Conservation (phyloP, 2,113 vertebrate species). For the Crotophaga sulcirostris region DNA sequence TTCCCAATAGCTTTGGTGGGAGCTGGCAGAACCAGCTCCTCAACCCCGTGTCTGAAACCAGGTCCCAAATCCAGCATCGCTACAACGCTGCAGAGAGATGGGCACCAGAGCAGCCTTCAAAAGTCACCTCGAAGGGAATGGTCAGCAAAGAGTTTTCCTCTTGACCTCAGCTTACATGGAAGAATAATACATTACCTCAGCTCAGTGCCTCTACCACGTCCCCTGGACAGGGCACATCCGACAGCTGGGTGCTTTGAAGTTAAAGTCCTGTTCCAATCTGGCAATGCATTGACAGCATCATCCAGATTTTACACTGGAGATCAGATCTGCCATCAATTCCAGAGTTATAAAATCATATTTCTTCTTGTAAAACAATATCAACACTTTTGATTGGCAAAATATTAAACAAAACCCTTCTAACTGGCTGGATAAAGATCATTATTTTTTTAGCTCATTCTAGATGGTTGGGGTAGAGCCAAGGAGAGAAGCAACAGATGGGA, state of each 20-base stretch:
- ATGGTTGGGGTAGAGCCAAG: constrained; percentile 29
- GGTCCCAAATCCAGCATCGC: neutral
- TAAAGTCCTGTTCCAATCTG: neutral
- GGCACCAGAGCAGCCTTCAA: neutral
- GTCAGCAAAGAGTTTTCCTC: neutral
- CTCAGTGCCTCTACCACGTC: neutral
- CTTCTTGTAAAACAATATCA: constrained; percentile 48
- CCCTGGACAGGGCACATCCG: neutral
- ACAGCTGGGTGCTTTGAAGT: neutral
- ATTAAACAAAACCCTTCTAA: neutral
- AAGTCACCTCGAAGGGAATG: neutral
- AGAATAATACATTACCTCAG: neutral
- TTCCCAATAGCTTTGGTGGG: accelerated
- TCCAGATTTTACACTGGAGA: neutral
- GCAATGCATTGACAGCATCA: neutral
- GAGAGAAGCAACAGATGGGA: constrained; percentile 50
- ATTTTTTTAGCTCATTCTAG: constrained; percentile 31
- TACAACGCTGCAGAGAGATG: neutral
- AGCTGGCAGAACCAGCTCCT: neutral
- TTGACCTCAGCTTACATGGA: neutral
- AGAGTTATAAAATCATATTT: constrained; percentile 67
- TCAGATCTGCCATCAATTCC: constrained; percentile 48
- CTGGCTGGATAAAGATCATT: neutral
- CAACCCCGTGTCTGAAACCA: accelerated
- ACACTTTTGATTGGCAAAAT: constrained; percentile 35